phyloP scores from a whole-genome alignment of 2,888 invertebrate genomes.

The Thera obeliscata region DNA sequence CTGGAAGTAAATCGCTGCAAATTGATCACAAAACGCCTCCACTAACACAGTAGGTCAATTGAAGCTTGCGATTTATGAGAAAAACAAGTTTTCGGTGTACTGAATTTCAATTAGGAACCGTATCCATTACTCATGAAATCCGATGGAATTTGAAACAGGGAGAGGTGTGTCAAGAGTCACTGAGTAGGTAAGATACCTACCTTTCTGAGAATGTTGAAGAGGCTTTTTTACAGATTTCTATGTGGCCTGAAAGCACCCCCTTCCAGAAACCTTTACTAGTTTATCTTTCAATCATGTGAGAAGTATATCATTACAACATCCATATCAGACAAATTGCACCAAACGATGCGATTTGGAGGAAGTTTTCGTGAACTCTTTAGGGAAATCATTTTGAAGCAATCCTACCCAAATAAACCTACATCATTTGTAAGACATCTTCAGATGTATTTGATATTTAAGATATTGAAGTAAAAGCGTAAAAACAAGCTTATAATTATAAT shows the following conservation, averaged over 20 bases:
- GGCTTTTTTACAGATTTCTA: too few species aligned
- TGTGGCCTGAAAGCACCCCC: too few species aligned
- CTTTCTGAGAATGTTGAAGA: too few species aligned
- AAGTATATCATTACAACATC: neutral
- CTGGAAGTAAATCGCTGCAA: constrained; percentile 30
- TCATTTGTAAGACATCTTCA: neutral
- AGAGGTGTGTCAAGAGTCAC: too few species aligned
- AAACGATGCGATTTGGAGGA: neutral
- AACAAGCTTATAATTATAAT: too few species aligned
- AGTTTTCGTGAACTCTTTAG: constrained; percentile 8
- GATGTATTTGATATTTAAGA: too few species aligned
- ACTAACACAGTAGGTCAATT: constrained; percentile 13
- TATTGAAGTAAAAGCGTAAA: too few species aligned
- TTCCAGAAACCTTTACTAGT: neutral
- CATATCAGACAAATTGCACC: neutral
- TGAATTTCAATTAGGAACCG: constrained; percentile 8
- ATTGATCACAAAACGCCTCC: constrained; percentile 23
- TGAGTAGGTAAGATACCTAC: too few species aligned
- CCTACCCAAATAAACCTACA: neutral
- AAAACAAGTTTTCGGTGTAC: constrained; percentile 5
- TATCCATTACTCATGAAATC: neutral
- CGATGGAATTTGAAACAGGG: neutral
- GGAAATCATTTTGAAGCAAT: constrained; percentile 11
- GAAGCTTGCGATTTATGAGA: constrained; percentile 11
- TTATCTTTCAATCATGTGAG: neutral